Conservation (phyloP, 2,888 invertebrate species). For the Prostheceraeus crozeri region DNA sequence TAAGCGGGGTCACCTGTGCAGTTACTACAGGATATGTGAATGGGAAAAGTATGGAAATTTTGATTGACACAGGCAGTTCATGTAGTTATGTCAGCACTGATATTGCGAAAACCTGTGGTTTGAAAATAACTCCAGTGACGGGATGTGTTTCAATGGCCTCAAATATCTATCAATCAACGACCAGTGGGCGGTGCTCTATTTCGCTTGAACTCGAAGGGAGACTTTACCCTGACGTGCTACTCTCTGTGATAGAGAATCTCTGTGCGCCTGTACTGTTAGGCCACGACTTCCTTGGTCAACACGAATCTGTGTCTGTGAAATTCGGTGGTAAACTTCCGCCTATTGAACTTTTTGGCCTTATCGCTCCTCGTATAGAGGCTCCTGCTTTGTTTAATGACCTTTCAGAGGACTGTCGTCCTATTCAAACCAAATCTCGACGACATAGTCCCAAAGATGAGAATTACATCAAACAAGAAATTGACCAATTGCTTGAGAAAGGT, state of each 20-base stretch:
- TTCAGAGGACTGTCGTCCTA: slow-evolving; percentile 28
- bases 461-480: slow-evolving; percentile 30
- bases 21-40: slow-evolving; percentile 21
- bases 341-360: too few species aligned
- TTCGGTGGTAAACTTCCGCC: too few species aligned
- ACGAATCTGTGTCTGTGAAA: too few species aligned
- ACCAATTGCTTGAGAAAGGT: slow-evolving; percentile 24
- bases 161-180: slow-evolving; percentile 9
- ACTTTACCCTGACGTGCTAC: slow-evolving; percentile 13
- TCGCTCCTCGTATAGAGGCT: too few species aligned
- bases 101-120: slow-evolving; percentile 7
- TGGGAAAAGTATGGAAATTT: slow-evolving; percentile 12
- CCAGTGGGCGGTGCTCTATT: background rate
- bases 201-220: slow-evolving; percentile 6
- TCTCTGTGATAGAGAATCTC: slow-evolving; percentile 24
- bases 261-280: slow-evolving; percentile 30
- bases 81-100: slow-evolving; percentile 11
- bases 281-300: too few species aligned
- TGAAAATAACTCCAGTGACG: background rate
- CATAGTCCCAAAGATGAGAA: slow-evolving; percentile 18
- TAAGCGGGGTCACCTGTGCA: slow-evolving; percentile 18
- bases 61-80: slow-evolving; percentile 33
- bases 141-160: slow-evolving; percentile 18
- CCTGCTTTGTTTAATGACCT: too few species aligned
- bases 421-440: slow-evolving; percentile 30